These are phyloP conservation scores for Aphodius sticticus DNA, from an alignment of 2,888 invertebrate genomes.

Conservation along the genomic window DNA sequence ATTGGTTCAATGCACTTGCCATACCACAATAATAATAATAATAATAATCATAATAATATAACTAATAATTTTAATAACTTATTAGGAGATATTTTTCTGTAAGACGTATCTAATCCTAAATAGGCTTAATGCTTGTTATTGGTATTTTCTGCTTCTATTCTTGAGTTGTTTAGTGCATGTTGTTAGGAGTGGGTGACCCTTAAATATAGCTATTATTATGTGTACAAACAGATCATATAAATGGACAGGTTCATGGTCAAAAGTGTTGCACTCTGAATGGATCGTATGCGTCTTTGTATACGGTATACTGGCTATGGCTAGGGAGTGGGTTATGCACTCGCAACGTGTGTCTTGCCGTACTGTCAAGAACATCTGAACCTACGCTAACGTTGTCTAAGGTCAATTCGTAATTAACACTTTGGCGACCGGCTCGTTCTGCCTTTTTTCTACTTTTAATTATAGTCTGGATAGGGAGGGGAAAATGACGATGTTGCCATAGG, in stretches of 20 bases:
- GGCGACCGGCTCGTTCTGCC: background rate
- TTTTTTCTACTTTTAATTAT: background rate
- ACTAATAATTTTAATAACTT: background rate
- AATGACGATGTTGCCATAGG: no score
- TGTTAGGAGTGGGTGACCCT: background rate
- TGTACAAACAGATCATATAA: background rate
- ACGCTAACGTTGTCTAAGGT: background rate
- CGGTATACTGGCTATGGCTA: background rate
- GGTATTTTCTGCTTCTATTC: constrained; percentile 7
- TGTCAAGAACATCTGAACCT: background rate
- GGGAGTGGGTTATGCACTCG: background rate
- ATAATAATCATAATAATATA: background rate
- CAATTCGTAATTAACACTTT: background rate
- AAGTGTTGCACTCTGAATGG: background rate
- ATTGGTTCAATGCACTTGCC: constrained; percentile 27
- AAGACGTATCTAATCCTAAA: no score
- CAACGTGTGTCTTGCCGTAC: background rate
- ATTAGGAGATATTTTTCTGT: no score
- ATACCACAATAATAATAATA: background rate
- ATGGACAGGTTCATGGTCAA: background rate
- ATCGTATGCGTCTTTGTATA: background rate
- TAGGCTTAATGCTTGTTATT: background rate
- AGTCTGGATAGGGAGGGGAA: background rate
- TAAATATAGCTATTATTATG: background rate
- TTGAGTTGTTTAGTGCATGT: background rate